Evolutionary conservation across 2,797 vertebrate species (phyloP).

Genomic region (Enteromius unitaeniatus): DNA sequence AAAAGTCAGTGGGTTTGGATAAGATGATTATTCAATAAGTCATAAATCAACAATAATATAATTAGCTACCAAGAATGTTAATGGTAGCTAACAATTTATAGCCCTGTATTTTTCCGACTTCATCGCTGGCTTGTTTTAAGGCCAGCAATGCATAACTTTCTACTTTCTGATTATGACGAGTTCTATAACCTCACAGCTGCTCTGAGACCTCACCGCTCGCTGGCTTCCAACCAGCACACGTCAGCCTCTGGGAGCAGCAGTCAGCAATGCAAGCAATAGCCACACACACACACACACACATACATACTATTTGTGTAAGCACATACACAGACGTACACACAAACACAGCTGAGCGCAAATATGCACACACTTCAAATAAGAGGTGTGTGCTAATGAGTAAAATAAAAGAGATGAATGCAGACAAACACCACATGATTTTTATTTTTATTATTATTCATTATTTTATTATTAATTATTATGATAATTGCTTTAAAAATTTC

Average conservation of each 20-base stretch:
- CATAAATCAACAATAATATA: constrained; percentile 56
- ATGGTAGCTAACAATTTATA: constrained; percentile 47
- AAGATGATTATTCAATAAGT: constrained; percentile 13
- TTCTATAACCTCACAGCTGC: constrained; percentile 68
- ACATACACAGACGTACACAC: not conserved
- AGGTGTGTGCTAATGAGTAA: constrained; percentile 22
- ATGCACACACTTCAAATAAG: not conserved
- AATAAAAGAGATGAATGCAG: not conserved
- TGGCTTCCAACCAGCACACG: constrained; percentile 35
- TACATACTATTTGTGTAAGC: constrained; percentile 41
- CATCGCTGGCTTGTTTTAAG: constrained; percentile 42
- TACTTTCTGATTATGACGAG: constrained; percentile 56
- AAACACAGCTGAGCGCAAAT: constrained; percentile 24
- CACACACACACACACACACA: not conserved
- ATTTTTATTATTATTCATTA: too few relatives aligned
- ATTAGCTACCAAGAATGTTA: constrained; percentile 59
- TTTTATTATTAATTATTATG: too few relatives aligned
- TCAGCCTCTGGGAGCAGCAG: constrained; percentile 27
- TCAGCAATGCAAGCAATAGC: constrained; percentile 30
- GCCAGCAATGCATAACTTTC: constrained; percentile 62
- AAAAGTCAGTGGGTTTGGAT: constrained; percentile 23
- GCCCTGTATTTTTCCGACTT: constrained; percentile 53
- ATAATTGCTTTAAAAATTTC: constrained; percentile 6
- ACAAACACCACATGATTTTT: not conserved
- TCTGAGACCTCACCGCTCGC: constrained; percentile 47